A percentile compares a stretch with the other conserved stretches of the same genome.
These are phyloP conservation scores for Chaetura pelagica DNA, from an alignment of 2,113 vertebrate genomes.

Conservation along the genomic window DNA sequence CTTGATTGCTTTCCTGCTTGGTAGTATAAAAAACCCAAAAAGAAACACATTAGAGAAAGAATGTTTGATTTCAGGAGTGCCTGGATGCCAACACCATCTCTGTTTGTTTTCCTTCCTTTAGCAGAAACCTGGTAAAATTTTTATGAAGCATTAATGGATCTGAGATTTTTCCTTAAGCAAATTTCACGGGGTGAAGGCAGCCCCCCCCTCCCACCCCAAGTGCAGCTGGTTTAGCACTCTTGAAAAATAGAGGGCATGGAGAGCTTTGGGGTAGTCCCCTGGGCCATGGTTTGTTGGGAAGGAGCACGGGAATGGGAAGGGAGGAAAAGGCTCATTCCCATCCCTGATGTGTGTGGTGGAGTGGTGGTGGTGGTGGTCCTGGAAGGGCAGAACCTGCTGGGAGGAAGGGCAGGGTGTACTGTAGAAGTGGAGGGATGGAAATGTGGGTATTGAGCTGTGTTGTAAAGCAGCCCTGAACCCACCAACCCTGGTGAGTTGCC, in stretches of 20 bases:
- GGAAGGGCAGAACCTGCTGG: neutral
- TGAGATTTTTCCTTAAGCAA: conserved; percentile 68
- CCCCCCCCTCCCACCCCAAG: neutral
- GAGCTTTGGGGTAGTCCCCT: neutral
- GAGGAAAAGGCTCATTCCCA: neutral
- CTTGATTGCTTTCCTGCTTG: conserved; percentile 77
- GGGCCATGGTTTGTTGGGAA: neutral
- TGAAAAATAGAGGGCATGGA: neutral
- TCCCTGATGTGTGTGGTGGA: too few relatives aligned
- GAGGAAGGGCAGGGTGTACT: neutral
- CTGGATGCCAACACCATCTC: conserved; percentile 68
- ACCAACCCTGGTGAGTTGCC: neutral
- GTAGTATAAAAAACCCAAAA: conserved; percentile 47
- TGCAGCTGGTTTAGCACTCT: conserved; percentile 22
- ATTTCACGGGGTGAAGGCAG: conserved; percentile 63
- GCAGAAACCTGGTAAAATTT: conserved; percentile 80
- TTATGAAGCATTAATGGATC: conserved; percentile 82
- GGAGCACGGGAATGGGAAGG: neutral
- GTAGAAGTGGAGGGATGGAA: neutral
- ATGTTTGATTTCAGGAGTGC: conserved; percentile 76
- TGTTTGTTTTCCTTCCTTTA: conserved; percentile 81
- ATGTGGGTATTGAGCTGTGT: neutral
- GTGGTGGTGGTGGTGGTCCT: neutral
- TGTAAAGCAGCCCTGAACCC: neutral
- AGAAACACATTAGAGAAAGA: conserved; percentile 69